Conservation (phyloP, 2,888 invertebrate genomes). For the Clitarchus hookeri region DNA sequence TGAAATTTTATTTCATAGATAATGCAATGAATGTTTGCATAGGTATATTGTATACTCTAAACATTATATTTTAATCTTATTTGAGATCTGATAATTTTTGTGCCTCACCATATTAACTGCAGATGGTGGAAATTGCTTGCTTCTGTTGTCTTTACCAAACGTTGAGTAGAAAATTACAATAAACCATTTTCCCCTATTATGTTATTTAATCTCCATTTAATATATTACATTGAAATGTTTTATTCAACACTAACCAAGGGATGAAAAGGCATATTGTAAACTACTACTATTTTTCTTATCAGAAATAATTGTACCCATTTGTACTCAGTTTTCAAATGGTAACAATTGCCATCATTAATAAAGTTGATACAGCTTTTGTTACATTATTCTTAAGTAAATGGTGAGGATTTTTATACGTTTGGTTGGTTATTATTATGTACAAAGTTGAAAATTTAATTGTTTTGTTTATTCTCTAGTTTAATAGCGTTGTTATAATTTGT, state of each 20-base stretch:
- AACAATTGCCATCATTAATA: too few relatives aligned
- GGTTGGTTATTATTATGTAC: not conserved
- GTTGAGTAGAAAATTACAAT: not conserved
- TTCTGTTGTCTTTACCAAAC: not conserved
- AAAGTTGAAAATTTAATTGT: not conserved
- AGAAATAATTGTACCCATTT: too few relatives aligned
- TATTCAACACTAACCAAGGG: too few relatives aligned
- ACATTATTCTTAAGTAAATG: too few relatives aligned
- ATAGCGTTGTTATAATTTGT: not conserved
- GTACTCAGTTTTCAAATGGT: too few relatives aligned
- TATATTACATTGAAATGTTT: too few relatives aligned
- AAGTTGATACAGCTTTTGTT: too few relatives aligned
- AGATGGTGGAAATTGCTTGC: not conserved
- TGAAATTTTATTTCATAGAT: not conserved
- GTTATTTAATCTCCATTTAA: too few relatives aligned
- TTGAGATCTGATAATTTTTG: slow-evolving; percentile 1
- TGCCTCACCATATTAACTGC: not conserved
- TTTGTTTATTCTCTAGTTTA: not conserved
- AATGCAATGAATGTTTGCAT: not conserved
- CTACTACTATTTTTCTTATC: too few relatives aligned
- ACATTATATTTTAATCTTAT: not conserved
- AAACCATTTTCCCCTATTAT: too few relatives aligned
- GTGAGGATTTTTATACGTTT: too few relatives aligned
- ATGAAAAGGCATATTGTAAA: too few relatives aligned
- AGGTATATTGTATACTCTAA: not conserved